Base-by-base conservation (phyloP, 1,140 invertebrate species). In the Danaus plexippus region DNA sequence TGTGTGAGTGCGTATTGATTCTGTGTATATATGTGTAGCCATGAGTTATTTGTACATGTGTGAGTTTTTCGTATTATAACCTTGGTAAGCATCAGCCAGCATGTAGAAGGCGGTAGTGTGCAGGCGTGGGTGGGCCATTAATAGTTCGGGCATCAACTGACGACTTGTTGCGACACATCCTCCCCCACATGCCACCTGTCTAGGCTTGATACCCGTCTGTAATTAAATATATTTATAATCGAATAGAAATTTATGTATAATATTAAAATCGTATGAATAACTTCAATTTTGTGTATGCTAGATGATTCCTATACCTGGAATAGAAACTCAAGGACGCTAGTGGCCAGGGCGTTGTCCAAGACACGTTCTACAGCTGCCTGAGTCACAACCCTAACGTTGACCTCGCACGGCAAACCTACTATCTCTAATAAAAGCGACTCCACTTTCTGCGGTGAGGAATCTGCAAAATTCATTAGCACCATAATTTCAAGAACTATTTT, bases 291-390 rank as follows among this genome's bases (percentile, higher is more conserved):
- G 22, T 4, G 7, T 32, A 32, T 32, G 22, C 22, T 32, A 32
- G 22, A 32, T 32, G 7, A n/a, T n/a, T n/a, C n/a, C n/a, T 32
- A 32, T 32, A 82, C 79, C 70, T 32, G 7, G 22, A 32, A 32
- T 7, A 84, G 47, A 13, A 80, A 84, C 6, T 77, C 68, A 1
- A 84, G 49, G 0, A 78, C 65, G 8, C 52, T 66, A 10, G 61
- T 55, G 0, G 79, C 73, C 0, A 80, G 57, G 13, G 73, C 66
- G 40, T 62, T 50, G 22, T 78, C 76, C 0, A 51, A 7, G 0
- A 51, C 15, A 0, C 78, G 59, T n/a, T 70, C 65, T 0, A 67
- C 42, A 0, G 72, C 69, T 10, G 64, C 71, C 13, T 67, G 67
- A 3, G 75, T 43, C 1, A 69, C 53, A 1, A 67, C 50, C 13